phyloP scores from a whole-genome alignment of 2,797 vertebrate species.

The Moxostoma hubbsi region DNA sequence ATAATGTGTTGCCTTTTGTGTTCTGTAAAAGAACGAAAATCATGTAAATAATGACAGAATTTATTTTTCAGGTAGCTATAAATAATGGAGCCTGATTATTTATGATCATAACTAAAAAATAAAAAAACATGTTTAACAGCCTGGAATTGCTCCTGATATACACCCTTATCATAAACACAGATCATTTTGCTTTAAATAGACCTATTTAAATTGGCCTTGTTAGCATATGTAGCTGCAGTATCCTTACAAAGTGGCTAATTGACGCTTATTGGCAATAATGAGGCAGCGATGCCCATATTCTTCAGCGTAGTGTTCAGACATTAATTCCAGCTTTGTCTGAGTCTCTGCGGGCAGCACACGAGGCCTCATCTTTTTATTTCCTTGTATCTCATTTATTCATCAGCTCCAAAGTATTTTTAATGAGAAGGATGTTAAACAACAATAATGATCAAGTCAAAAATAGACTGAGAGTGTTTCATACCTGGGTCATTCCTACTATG shows the following conservation, averaged over 20 bases:
- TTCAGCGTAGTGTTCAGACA: neutral
- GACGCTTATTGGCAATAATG: conserved; percentile 56
- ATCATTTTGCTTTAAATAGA: conserved; percentile 40
- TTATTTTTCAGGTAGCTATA: too few species aligned
- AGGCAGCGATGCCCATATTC: conserved; percentile 34
- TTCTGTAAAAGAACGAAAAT: too few species aligned
- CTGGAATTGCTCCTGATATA: neutral
- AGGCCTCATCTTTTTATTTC: neutral
- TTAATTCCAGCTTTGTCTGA: conserved; percentile 18
- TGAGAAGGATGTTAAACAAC: conserved; percentile 4
- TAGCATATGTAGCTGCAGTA: conserved; percentile 35
- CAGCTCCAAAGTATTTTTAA: conserved; percentile 1
- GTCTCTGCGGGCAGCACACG: neutral
- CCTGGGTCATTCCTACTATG: too few species aligned
- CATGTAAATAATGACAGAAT: too few species aligned
- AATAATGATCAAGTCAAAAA: neutral
- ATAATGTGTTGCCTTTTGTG: too few species aligned
- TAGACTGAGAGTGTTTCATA: neutral
- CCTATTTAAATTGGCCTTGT: conserved; percentile 45
- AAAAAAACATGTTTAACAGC: neutral
- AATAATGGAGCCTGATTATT: too few species aligned
- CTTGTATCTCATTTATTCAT: conserved; percentile 1
- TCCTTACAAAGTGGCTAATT: conserved; percentile 39
- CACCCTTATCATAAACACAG: conserved; percentile 39
- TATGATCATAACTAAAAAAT: neutral